Evolutionary conservation across 2,113 vertebrate species (phyloP).

Genomic region (Nansenia antarctica): DNA sequence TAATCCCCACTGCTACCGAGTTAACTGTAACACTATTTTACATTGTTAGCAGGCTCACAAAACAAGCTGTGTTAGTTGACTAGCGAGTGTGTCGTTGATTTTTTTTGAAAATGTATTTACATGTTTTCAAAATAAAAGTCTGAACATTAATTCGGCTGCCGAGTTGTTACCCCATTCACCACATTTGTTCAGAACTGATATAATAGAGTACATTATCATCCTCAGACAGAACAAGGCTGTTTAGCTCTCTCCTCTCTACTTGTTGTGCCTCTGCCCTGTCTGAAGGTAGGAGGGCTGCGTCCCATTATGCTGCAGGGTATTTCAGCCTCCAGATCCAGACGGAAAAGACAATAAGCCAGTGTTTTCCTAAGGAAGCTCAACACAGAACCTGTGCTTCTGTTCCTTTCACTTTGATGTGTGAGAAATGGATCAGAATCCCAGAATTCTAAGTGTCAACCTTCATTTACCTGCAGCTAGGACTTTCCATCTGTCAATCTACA

Average conservation of each 20-base stretch:
- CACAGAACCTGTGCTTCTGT: slow-evolving; percentile 36
- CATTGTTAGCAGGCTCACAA: too few relatives aligned
- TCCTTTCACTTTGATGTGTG: slow-evolving; percentile 59
- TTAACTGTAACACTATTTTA: too few relatives aligned
- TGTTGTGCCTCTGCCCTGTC: background rate
- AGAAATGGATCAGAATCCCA: slow-evolving; percentile 47
- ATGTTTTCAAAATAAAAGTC: too few relatives aligned
- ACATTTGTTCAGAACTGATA: too few relatives aligned
- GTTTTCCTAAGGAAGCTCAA: slow-evolving; percentile 66
- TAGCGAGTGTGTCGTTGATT: too few relatives aligned
- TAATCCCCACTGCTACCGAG: too few relatives aligned
- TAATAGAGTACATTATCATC: too few relatives aligned
- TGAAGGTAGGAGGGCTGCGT: slow-evolving; percentile 7
- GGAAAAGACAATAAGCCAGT: slow-evolving; percentile 57
- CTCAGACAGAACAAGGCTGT: too few relatives aligned
- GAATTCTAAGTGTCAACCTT: slow-evolving; percentile 44
- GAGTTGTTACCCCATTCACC: too few relatives aligned
- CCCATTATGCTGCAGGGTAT: slow-evolving; percentile 38
- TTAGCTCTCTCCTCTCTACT: slow-evolving; percentile 5
- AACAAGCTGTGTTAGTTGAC: too few relatives aligned
- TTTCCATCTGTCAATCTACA: slow-evolving; percentile 23
- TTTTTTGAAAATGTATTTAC: too few relatives aligned
- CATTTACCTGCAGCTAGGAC: slow-evolving; percentile 15
- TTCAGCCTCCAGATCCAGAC: slow-evolving; percentile 46
- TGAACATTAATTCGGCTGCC: too few relatives aligned